A percentile compares a stretch with the other conserved stretches of the same genome.
These are phyloP conservation scores for Onychostoma macrolepis DNA, from an alignment of 2,113 vertebrate species.

Conservation along the genomic window DNA sequence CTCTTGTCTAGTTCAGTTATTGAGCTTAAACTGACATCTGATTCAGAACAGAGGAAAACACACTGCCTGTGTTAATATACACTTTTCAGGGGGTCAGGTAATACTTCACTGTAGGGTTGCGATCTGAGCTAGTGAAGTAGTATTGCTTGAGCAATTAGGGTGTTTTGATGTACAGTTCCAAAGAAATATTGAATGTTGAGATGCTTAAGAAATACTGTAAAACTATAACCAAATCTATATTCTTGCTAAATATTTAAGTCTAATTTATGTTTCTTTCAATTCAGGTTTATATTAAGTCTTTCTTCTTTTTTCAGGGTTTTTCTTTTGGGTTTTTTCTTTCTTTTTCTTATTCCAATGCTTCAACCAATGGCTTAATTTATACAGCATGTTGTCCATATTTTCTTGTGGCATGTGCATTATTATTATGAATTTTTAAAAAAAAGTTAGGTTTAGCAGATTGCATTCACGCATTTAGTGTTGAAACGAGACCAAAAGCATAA, in stretches of 20 bases:
- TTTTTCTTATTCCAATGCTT: slow-evolving; percentile 4
- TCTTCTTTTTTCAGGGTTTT: not conserved
- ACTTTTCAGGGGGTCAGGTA: slow-evolving; percentile 33
- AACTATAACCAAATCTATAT: slow-evolving; percentile 62
- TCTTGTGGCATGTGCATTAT: slow-evolving; percentile 15
- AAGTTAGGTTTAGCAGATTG: slow-evolving; percentile 15
- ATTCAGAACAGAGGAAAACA: slow-evolving; percentile 31
- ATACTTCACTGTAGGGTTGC: slow-evolving; percentile 32
- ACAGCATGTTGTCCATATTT: slow-evolving; percentile 17
- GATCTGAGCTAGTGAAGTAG: slow-evolving; percentile 27
- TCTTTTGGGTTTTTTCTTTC: not conserved
- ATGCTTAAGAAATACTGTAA: slow-evolving; percentile 54
- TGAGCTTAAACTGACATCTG: slow-evolving; percentile 11
- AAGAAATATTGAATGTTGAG: slow-evolving; percentile 60
- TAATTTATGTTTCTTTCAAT: slow-evolving; percentile 57
- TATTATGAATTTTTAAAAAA: not conserved
- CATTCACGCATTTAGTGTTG: slow-evolving; percentile 45
- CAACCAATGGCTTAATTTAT: slow-evolving; percentile 31
- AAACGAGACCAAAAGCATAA: slow-evolving; percentile 52
- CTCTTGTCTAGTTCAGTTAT: not conserved
- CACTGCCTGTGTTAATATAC: slow-evolving; percentile 35
- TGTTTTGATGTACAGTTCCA: slow-evolving; percentile 57
- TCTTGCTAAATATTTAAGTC: slow-evolving; percentile 59
- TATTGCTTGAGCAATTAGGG: slow-evolving; percentile 42
- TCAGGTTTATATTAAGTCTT: slow-evolving; percentile 23